Evolutionary conservation across 2,797 vertebrate species (phyloP), one percentile per base, ranked within the genome.

Genomic region (Lacerta bilineata): DNA sequence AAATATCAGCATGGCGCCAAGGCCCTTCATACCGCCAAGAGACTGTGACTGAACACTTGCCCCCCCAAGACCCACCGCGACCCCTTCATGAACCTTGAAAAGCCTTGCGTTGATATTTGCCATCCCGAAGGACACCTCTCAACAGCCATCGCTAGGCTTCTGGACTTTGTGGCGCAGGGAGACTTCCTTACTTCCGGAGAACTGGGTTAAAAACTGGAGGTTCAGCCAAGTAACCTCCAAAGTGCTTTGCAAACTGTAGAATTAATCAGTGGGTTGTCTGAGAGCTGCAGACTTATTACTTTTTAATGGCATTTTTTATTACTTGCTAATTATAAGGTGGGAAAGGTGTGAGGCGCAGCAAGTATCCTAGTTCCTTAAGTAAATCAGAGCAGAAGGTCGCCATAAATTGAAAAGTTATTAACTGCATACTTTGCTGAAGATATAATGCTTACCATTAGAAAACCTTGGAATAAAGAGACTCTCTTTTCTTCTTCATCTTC

Each of bases 281-380:
- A 94, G 86, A 93, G 86, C 85, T 89, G 91, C 89, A 93, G 91
- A 91, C 86, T 92, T 92, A 92, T 87, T 93, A 94, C 92, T 95
- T 95, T 94, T 94, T 94, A 95, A 95, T 94, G 93, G 92, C 87
- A 92, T 92, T 93, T 91, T 94, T 94, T 96, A 95, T 93, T 89
- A 84, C 94, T 90, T 92, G 87, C 91, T 96, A 95, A 94, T 96
- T 95, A 94, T 84, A 85, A 94, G 95, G 94, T 94, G 93, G 86
- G 86, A 86, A 90, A 95, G 95, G 93, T 91, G 92, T 25, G 3
- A 90, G 91, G 75, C 87, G 17, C 90, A 89, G 91, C 91, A 75
- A 84, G 88, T 88, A 74, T 93, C 87, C 77, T 11, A 90, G 90
- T 90, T 93, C 85, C 93, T 93, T 87, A 87, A 94, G 95, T 94